These are phyloP conservation scores for Pica pica DNA, from an alignment of 2,113 vertebrate genomes.

Conservation along the genomic window DNA sequence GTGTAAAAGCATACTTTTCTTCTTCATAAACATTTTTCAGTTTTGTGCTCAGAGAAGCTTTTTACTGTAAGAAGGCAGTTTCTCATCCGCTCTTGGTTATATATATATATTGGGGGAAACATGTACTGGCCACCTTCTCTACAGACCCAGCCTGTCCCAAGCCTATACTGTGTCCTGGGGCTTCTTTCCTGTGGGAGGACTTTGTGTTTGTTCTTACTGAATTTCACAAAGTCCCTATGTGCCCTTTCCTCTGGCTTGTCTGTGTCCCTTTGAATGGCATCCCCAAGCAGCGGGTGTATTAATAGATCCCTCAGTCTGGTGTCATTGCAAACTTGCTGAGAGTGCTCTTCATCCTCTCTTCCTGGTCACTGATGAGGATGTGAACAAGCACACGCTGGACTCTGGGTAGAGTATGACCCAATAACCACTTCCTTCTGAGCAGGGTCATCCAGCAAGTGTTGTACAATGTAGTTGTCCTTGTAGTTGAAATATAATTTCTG, in stretches of 20 bases:
- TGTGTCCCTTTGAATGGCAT: not conserved
- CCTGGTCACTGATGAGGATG: not conserved
- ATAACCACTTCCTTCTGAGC: not conserved
- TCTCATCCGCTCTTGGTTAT: not conserved
- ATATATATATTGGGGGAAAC: not conserved
- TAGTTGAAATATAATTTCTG: not conserved
- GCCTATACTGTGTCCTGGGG: not conserved
- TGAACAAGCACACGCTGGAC: not conserved
- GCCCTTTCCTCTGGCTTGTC: not conserved
- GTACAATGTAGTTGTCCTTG: not conserved
- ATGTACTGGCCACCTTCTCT: not conserved
- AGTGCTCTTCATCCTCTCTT: not conserved
- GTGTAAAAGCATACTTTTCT: not conserved
- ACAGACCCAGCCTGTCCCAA: not conserved
- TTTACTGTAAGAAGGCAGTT: not conserved
- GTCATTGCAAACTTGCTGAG: not conserved
- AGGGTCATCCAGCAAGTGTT: not conserved
- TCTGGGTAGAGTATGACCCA: not conserved
- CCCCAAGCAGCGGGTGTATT: too few relatives aligned
- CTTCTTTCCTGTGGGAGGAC: not conserved
- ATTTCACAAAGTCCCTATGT: not conserved
- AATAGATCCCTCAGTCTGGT: not conserved
- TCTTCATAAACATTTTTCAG: not conserved
- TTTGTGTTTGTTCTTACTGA: not conserved
- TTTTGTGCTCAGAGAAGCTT: not conserved